Conservation (phyloP, 2,888 invertebrate genomes). For the Antitype chi region DNA sequence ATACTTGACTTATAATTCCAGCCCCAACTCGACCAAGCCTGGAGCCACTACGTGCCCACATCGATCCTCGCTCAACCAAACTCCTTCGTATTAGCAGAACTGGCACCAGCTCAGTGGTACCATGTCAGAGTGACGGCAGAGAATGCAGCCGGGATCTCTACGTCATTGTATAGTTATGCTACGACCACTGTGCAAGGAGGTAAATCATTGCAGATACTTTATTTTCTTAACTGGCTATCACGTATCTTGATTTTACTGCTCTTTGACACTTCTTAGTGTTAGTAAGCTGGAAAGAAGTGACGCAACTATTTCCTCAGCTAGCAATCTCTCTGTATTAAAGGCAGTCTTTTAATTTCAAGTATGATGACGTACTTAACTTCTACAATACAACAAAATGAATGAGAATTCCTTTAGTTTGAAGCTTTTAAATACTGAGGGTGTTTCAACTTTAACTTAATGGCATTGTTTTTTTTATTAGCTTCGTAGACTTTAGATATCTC, state of each 20-base stretch:
- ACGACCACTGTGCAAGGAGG: constrained; percentile 91
- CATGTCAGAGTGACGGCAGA: constrained; percentile 91
- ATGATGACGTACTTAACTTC: no score
- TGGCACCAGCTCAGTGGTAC: constrained; percentile 92
- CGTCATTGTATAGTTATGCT: constrained; percentile 90
- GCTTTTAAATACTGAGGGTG: no score
- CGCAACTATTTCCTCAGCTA: not conserved
- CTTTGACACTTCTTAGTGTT: no score
- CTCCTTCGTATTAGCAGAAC: constrained; percentile 86
- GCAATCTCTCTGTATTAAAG: not conserved
- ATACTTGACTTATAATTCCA: constrained; percentile 61
- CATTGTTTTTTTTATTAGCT: not conserved
- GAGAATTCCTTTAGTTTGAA: no score
- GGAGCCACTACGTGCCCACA: constrained; percentile 76
- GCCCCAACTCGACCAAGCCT: constrained; percentile 78
- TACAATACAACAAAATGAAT: no score
- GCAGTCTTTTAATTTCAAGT: not conserved
- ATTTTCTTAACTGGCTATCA: not conserved
- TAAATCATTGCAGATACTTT: not conserved
- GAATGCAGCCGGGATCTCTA: constrained; percentile 91
- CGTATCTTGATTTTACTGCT: not conserved
- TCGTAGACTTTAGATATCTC: not conserved
- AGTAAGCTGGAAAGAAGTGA: no score
- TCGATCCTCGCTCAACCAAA: constrained; percentile 80
- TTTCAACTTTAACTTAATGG: no score